Evolutionary conservation across 1,140 invertebrate genomes (phyloP), one percentile per base, ranked within the genome.

Genomic region (Reticulitermes speratus): DNA sequence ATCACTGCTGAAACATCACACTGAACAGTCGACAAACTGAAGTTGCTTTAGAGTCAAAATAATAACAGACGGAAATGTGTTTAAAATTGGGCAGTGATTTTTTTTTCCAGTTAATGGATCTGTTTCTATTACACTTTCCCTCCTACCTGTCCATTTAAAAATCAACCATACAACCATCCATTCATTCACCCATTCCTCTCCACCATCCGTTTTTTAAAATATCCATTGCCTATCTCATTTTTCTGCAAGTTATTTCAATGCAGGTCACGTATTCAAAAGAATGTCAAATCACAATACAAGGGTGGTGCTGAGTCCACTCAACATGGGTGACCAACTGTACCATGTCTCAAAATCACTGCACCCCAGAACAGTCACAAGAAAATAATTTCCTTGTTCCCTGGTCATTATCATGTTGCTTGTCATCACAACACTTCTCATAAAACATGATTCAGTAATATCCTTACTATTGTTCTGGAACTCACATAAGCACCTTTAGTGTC

Each of bases 251-350:
- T 30, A 25, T 75, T 75, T 75, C 7, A 75, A n/a, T 75, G 65
- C 65, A 75, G n/a, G 65, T 75, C 65, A 75, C 25, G n/a, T 30
- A 30, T 75, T 7, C 25, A 75, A 75, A 25, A 75, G 65, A 75
- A 75, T 75, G 65, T 75, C 65, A 75, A 75, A 75, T 65, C 5
- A 75, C 65, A 75, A 75, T 75, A 75, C 25, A 75, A 75, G n/a
- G 65, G 65, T 30, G 65, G 65, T 75, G 5, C 14, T n/a, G 25
- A 25, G n/a, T 30, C n/a, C 16, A 75, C n/a, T 75, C 7, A n/a
- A 75, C 14, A n/a, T 75, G 12, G 65, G n/a, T 30, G n/a, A 75
- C 14, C 25, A 75, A 75, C 25, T 30, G 65, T 12, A 30, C n/a
- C n/a, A 30, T 75, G 65, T 11, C 65, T 6, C 59, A 21, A 30